phyloP scores from a whole-genome alignment of 2,888 invertebrate species.

The Drosophila limbata region DNA sequence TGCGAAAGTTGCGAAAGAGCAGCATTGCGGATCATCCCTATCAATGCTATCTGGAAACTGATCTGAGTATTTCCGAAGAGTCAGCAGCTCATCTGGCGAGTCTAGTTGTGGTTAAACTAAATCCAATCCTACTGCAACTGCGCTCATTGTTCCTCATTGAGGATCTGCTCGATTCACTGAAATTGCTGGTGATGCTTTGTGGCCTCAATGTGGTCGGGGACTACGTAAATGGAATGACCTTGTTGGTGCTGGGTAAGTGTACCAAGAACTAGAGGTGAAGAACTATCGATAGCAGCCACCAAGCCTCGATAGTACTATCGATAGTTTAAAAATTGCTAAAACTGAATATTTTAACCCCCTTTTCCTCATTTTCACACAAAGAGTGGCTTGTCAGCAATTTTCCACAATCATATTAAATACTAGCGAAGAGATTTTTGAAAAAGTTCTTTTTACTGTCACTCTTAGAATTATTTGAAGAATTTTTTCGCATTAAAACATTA shows the following conservation, averaged over 20 bases:
- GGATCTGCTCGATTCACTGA: conserved; percentile 41
- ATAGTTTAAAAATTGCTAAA: no score
- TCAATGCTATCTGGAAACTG: conserved; percentile 37
- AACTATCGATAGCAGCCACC: no score
- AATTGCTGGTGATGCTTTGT: conserved; percentile 35
- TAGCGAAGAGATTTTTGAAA: no score
- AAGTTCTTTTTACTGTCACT: no score
- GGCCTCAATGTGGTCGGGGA: conserved; percentile 45
- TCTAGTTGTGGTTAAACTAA: conserved; percentile 11
- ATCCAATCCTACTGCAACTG: conserved; percentile 33
- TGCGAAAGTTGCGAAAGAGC: conserved; percentile 42
- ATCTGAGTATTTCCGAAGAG: conserved; percentile 39
- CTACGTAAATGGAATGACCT: conserved; percentile 33
- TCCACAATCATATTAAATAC: no score
- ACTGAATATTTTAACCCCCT: no score
- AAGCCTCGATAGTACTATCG: no score
- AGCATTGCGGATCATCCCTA: conserved; percentile 39
- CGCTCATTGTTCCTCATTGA: conserved; percentile 39
- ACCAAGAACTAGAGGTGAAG: no score
- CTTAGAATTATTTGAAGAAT: no score
- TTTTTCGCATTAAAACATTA: no score
- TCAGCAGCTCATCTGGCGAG: conserved; percentile 31
- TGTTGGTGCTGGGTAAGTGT: conserved; percentile 40
- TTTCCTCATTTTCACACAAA: no score
- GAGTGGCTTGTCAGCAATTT: no score